Conservation (phyloP, 2,113 vertebrate genomes). For the Epinephelus lanceolatus region DNA sequence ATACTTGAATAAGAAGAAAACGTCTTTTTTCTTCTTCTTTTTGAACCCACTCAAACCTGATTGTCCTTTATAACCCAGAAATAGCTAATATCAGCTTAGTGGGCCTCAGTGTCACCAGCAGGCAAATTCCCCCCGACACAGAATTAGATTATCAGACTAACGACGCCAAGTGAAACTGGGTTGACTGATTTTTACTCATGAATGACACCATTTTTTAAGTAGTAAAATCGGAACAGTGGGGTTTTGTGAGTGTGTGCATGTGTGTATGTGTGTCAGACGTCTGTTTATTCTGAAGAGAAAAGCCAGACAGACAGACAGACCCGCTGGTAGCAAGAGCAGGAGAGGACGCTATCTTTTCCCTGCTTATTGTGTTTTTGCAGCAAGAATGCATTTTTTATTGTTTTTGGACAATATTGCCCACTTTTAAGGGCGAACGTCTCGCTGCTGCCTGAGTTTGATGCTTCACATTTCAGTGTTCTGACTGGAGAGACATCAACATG, state of each 20-base stretch:
- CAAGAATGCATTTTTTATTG: not conserved
- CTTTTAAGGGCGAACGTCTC: not conserved
- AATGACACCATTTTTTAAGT: slow-evolving; percentile 72
- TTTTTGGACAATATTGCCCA: not conserved
- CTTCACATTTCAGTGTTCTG: slow-evolving; percentile 5
- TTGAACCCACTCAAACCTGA: not conserved
- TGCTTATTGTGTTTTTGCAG: not conserved
- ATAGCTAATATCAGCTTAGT: not conserved
- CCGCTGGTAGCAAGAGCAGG: slow-evolving; percentile 19
- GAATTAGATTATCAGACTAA: slow-evolving; percentile 60
- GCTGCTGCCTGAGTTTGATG: not conserved
- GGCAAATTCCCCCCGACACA: slow-evolving; percentile 40
- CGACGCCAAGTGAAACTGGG: slow-evolving; percentile 70
- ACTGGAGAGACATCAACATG: slow-evolving; percentile 20
- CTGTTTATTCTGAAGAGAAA: slow-evolving; percentile 66
- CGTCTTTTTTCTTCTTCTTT: not conserved
- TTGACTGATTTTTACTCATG: slow-evolving; percentile 70
- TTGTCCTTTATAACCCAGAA: slow-evolving; percentile 32
- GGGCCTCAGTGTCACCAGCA: slow-evolving; percentile 21
- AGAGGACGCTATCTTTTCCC: slow-evolving; percentile 1
- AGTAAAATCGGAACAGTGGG: slow-evolving; percentile 62
- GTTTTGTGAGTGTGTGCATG: slow-evolving; percentile 35
- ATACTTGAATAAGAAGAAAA: not conserved
- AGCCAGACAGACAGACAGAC: slow-evolving; percentile 31
- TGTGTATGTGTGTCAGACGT: slow-evolving; percentile 45